Base-by-base conservation (phyloP, 2,888 invertebrate species). In the Himalopsyche japonica region DNA sequence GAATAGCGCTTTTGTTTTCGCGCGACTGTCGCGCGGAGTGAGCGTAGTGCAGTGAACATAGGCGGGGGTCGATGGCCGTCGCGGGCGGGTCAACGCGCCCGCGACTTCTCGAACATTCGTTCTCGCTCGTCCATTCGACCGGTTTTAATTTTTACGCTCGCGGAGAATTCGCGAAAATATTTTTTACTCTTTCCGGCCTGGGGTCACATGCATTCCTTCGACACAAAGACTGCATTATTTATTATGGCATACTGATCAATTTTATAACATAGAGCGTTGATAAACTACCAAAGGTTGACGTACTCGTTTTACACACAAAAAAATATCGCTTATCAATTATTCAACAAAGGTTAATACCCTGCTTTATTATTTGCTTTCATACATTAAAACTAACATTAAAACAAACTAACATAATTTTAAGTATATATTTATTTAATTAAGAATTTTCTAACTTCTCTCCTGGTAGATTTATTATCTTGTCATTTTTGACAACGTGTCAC, bases 1-100 rank as follows among this genome's bases (percentile, higher is more conserved):
- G 80, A 82, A 82, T 80, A 82, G 79, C 91, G 92, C 91, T 92
- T 91, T 91, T 91, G 91, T 91, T 92, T 92, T 92, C 91, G 91
- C 90, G 90, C 89, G 88, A 89, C 70, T 70, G 70, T 70, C 70
- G 70, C 27, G 24, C 24, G 8, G 64, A 12, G 64, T 64, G 27
- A 70, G 70, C 27, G 70, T 70, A 70, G 27, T 15, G 70, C 27
- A 15, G 70, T 82, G 30, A 47, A 30, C 24, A 30, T 32, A 77
- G 32, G 77, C 77, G 47, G 70, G 80, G 82, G 83, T 82, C 57
- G 85, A 78, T 78, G 84, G 64, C 82, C 83, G 79, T 76, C 82
- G 82, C 76, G 47, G 76, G 64, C 84, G 76, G 86, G 87, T 86
- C 86, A 85, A 86, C 81, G 85, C 64, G 76, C 84, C 76, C 76